Percentiles rank a stretch among this genome's conserved stretches.
Evolutionary conservation across 2,797 vertebrate genomes (phyloP).

Genomic region (Acanthurus leucopareius): DNA sequence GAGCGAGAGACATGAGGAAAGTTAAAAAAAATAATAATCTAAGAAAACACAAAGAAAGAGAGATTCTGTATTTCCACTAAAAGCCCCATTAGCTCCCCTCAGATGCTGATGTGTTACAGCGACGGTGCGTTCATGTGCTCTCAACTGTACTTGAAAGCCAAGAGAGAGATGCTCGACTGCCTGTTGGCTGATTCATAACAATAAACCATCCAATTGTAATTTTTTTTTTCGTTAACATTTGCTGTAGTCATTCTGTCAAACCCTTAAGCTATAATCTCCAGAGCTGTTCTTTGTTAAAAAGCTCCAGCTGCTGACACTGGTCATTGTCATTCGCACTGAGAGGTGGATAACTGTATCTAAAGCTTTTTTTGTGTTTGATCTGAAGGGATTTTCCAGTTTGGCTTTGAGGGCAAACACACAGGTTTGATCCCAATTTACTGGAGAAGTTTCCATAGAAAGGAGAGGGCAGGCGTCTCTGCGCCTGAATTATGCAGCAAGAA

Average conservation of each 20-base stretch:
- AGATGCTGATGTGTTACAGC: slow-evolving; percentile 52
- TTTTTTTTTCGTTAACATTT: neutral
- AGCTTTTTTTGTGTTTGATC: neutral
- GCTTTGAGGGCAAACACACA: slow-evolving; percentile 11
- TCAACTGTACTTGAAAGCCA: slow-evolving; percentile 47
- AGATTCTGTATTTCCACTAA: slow-evolving; percentile 17
- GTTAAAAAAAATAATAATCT: neutral
- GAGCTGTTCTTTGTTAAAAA: slow-evolving; percentile 1
- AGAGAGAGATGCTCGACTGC: slow-evolving; percentile 43
- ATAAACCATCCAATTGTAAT: slow-evolving; percentile 19
- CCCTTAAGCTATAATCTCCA: neutral
- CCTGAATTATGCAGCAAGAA: slow-evolving; percentile 58
- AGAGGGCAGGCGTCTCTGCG: slow-evolving; percentile 7
- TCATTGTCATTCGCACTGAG: neutral
- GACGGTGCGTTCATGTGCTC: slow-evolving; percentile 42
- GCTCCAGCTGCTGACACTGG: slow-evolving; percentile 1
- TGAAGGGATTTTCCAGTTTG: slow-evolving; percentile 9
- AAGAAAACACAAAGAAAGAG: neutral
- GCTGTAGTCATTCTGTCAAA: slow-evolving; percentile 15
- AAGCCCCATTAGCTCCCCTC: slow-evolving; percentile 39
- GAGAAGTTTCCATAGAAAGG: neutral
- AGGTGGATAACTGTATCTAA: no score
- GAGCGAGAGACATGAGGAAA: slow-evolving; percentile 7
- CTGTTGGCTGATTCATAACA: slow-evolving; percentile 34
- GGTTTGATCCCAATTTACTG: slow-evolving; percentile 24